Evolutionary conservation across 2,888 invertebrate species (phyloP).

Genomic region (Acleris laterana): DNA sequence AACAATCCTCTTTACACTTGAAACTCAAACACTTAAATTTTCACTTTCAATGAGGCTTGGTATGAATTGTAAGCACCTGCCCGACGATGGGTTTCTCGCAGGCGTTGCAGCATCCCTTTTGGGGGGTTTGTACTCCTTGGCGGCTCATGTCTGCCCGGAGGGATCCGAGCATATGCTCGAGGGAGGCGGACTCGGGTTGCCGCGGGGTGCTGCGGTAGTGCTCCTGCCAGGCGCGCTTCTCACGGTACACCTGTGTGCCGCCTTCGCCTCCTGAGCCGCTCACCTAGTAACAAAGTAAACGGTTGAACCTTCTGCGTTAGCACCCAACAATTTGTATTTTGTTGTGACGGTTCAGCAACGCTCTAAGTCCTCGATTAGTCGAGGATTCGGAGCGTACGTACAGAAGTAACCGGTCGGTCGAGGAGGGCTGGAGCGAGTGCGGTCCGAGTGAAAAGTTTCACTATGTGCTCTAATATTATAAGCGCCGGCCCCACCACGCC

Average conservation of each 20-base stretch:
- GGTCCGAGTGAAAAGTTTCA: conserved; percentile 79
- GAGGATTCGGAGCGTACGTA: conserved; percentile 57
- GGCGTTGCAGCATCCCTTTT: conserved; percentile 99
- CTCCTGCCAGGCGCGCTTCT: conserved; percentile 83
- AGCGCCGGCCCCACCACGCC: conserved; percentile 78
- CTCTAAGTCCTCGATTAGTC: not conserved
- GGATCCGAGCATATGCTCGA: conserved; percentile 95
- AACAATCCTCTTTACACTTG: conserved; percentile 46
- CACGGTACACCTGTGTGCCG: conserved; percentile 86
- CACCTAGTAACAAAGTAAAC: conserved; percentile 56
- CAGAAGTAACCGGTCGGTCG: conserved; percentile 68
- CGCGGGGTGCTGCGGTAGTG: conserved; percentile 82
- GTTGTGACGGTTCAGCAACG: conserved; percentile 39
- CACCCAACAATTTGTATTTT: conserved; percentile 17
- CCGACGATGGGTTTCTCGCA: conserved; percentile 99
- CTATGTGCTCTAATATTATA: conserved; percentile 84
- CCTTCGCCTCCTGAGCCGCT: conserved; percentile 73
- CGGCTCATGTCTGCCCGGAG: conserved; percentile 98
- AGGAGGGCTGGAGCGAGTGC: conserved; percentile 76
- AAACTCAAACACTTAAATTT: conserved; percentile 19
- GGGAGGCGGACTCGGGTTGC: conserved; percentile 83
- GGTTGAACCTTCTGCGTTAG: conserved; percentile 30
- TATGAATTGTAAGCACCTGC: conserved; percentile 84
- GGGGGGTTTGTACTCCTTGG: conserved; percentile 99
- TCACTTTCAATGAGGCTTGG: conserved; percentile 22